These are phyloP conservation scores for Heliconius charithonia DNA, from an alignment of 2,888 invertebrate genomes.

Conservation along the genomic window DNA sequence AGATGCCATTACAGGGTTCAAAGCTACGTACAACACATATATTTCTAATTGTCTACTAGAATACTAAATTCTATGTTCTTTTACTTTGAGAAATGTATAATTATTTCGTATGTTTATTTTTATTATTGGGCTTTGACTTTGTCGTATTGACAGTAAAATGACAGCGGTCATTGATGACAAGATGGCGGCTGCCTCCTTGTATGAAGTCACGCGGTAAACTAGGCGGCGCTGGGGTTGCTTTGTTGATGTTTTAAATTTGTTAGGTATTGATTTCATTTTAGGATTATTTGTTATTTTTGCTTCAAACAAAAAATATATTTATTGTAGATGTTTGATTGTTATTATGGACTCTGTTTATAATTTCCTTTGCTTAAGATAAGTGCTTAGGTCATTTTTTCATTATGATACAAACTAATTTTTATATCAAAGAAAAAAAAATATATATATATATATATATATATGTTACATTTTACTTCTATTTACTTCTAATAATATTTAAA, in stretches of 20 bases:
- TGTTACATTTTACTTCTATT: no score
- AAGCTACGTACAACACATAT: background rate
- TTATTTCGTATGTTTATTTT: constrained; percentile 42
- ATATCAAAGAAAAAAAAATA: no score
- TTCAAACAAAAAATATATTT: no score
- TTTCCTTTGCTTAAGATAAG: background rate
- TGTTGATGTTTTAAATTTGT: constrained; percentile 51
- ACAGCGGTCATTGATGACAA: constrained; percentile 70
- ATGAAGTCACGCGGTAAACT: constrained; percentile 66
- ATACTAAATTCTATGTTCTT: background rate
- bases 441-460: no score
- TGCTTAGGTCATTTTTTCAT: background rate
- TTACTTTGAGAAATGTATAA: background rate
- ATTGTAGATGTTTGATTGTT: background rate
- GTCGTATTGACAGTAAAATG: constrained; percentile 79
- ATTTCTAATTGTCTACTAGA: background rate
- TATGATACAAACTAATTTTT: no score
- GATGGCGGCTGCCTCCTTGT: constrained; percentile 62
- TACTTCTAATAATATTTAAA: background rate
- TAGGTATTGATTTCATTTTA: constrained; percentile 13
- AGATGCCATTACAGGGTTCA: constrained; percentile 53
- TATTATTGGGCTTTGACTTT: constrained; percentile 46
- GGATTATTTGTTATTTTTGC: no score
- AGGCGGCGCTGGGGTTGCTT: constrained; percentile 66
- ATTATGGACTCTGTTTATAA: background rate